phyloP scores from a whole-genome alignment of 2,888 invertebrate genomes.

The Zaprionus bogoriensis region DNA sequence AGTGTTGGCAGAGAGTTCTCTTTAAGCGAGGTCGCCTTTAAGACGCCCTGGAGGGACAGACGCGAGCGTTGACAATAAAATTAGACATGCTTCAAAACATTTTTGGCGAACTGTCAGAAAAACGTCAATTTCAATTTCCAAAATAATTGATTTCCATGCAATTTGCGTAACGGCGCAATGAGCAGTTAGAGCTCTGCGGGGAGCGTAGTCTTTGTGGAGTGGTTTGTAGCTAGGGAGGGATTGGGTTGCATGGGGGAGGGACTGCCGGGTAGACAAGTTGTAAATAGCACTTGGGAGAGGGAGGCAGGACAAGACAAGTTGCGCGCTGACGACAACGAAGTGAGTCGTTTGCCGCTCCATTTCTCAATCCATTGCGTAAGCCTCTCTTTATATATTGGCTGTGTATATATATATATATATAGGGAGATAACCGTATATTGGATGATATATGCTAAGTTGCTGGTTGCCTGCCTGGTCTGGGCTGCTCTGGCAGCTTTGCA shows the following conservation, averaged over 20 bases:
- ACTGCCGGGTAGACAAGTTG: background rate
- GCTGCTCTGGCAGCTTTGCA: constrained; percentile 52
- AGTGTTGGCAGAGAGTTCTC: background rate
- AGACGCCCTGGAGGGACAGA: constrained; percentile 24
- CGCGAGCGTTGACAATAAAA: constrained; percentile 60
- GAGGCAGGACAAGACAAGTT: background rate
- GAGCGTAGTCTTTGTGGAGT: constrained; percentile 6
- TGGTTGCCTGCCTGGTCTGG: constrained; percentile 11
- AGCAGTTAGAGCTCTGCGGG: constrained; percentile 41
- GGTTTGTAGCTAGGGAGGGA: background rate
- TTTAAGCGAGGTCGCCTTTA: constrained; percentile 22
- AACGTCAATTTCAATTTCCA: constrained; percentile 79
- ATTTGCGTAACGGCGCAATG: constrained; percentile 71
- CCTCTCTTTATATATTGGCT: background rate
- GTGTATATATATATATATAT: background rate
- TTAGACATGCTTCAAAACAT: constrained; percentile 73
- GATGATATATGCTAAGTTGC: constrained; percentile 55
- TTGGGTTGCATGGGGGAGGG: too few species aligned
- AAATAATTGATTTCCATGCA: constrained; percentile 79
- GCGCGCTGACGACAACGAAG: background rate
- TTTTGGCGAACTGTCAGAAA: constrained; percentile 72
- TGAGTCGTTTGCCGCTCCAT: constrained; percentile 23
- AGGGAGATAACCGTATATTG: background rate
- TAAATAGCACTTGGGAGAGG: background rate
- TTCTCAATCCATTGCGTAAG: constrained; percentile 30